phyloP scores from a whole-genome alignment of 2,888 invertebrate species.

The Thecophora atra region DNA sequence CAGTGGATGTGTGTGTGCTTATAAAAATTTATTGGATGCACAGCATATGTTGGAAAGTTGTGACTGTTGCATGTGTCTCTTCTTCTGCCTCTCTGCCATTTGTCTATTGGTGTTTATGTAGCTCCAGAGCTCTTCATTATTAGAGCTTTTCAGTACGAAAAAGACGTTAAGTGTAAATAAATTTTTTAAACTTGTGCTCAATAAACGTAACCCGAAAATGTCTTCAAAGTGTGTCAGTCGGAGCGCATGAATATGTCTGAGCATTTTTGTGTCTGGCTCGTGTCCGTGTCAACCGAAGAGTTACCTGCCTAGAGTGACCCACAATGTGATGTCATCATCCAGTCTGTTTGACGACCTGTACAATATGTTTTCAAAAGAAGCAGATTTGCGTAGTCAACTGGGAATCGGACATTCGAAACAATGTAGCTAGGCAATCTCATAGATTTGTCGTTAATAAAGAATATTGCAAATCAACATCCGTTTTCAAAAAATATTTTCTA shows the following conservation, averaged over 20 bases:
- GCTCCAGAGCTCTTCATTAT: no score
- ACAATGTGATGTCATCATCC: constrained; percentile 25
- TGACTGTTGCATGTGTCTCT: no score
- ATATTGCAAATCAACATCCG: no score
- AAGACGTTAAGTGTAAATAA: no score
- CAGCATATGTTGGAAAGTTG: constrained; percentile 4
- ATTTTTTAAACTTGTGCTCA: constrained; percentile 25
- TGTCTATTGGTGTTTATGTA: no score
- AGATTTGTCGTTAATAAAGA: no score
- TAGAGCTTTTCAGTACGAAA: no score
- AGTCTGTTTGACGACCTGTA: constrained; percentile 11
- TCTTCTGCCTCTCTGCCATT: no score
- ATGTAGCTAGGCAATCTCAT: no score
- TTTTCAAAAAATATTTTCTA: no score
- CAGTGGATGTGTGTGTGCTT: not conserved
- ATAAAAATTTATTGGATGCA: not conserved
- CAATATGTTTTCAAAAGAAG: constrained; percentile 15
- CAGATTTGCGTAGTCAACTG: no score
- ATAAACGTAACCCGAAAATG: constrained; percentile 30
- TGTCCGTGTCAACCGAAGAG: constrained; percentile 2
- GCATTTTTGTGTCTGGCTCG: not conserved
- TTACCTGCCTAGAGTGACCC: not conserved
- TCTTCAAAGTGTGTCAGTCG: constrained; percentile 13
- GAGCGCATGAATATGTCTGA: not conserved
- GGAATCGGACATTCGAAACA: not conserved